These are phyloP conservation scores for Pachyramphus minor DNA, from an alignment of 2,113 vertebrate genomes.

Conservation along the genomic window DNA sequence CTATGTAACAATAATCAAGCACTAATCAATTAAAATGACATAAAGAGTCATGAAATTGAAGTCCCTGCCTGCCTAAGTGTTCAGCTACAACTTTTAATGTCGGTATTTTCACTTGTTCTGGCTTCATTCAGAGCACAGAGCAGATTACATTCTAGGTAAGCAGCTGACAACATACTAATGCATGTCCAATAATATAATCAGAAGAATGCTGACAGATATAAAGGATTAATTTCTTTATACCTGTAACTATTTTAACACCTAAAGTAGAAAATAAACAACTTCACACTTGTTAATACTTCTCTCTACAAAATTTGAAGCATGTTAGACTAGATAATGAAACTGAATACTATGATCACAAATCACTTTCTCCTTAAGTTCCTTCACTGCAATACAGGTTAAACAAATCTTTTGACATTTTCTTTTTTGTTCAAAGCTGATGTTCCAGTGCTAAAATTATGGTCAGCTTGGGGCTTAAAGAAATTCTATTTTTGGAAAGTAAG, in stretches of 20 bases:
- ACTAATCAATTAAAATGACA: not conserved
- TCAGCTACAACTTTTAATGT: not conserved
- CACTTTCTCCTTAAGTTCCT: not conserved
- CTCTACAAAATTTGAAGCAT: not conserved
- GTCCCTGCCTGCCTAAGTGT: not conserved
- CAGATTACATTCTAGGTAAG: not conserved
- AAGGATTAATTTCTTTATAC: not conserved
- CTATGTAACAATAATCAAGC: not conserved
- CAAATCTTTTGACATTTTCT: not conserved
- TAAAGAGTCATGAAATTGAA: not conserved
- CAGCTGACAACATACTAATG: not conserved
- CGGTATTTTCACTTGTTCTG: not conserved
- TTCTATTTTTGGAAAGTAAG: not conserved
- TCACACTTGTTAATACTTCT: not conserved
- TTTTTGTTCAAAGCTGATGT: not conserved
- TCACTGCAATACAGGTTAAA: not conserved
- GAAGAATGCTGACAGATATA: not conserved
- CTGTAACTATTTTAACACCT: not conserved
- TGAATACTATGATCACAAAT: not conserved
- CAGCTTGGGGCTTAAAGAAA: not conserved
- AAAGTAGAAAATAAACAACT: not conserved
- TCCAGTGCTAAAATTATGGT: not conserved
- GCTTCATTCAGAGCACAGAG: not conserved
- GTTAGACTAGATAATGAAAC: not conserved
- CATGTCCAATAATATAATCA: not conserved